Conservation (phyloP, 2,888 invertebrate genomes). For the Marasmarcha lunaedactyla region DNA sequence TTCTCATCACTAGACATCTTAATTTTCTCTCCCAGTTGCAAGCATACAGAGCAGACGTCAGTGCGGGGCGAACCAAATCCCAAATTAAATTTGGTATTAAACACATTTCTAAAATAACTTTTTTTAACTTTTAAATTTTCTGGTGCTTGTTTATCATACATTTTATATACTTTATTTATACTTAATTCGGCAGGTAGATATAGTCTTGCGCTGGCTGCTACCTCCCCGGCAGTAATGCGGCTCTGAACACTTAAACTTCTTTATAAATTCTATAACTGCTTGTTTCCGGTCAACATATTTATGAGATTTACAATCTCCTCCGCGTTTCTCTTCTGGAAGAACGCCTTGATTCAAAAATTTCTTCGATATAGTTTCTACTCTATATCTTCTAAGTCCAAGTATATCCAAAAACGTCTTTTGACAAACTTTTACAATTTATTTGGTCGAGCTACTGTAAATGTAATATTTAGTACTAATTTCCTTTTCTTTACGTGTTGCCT, state of each 20-base stretch:
- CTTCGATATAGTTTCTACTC: constrained; percentile 6
- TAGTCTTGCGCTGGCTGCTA: too few species aligned
- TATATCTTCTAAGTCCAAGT: constrained; percentile 6
- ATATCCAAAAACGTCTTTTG: constrained; percentile 2
- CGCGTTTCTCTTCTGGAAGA: constrained; percentile 11
- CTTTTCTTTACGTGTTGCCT: too few species aligned
- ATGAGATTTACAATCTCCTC: constrained; percentile 12
- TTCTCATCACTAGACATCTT: constrained; percentile 8
- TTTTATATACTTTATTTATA: too few species aligned
- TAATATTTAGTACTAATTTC: too few species aligned
- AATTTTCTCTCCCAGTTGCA: background rate
- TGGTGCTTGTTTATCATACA: constrained; percentile 2
- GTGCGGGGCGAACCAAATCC: constrained; percentile 10
- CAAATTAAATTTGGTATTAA: constrained; percentile 9
- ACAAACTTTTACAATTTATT: background rate
- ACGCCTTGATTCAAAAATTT: constrained; percentile 7
- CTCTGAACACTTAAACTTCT: constrained; percentile 14
- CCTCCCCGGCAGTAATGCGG: too few species aligned
- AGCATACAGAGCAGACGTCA: background rate
- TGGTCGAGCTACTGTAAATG: background rate
- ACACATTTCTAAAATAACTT: constrained; percentile 12
- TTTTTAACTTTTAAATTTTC: constrained; percentile 11
- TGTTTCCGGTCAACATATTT: constrained; percentile 10
- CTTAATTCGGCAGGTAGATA: too few species aligned
- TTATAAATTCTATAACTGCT: constrained; percentile 15